Evolutionary conservation across 2,113 vertebrate genomes (phyloP).

Genomic region (Psettodes erumei): DNA sequence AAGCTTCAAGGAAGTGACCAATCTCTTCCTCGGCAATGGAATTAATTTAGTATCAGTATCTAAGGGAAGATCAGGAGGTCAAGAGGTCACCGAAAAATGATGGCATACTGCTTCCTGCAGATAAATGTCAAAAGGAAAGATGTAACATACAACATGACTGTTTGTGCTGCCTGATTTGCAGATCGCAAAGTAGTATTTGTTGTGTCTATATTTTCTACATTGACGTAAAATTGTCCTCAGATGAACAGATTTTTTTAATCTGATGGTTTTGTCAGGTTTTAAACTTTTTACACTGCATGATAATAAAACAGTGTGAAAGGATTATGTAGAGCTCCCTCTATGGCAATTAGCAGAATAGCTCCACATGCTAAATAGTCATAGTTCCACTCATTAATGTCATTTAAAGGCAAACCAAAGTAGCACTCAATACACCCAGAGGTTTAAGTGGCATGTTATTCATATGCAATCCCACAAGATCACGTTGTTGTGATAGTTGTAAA

Average conservation of each 20-base stretch:
- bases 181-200: no score
- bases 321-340: slow-evolving; percentile 34
- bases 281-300: neutral
- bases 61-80: slow-evolving; percentile 6
- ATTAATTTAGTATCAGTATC: slow-evolving; percentile 29
- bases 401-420: neutral
- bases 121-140: neutral
- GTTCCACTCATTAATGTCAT: neutral
- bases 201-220: neutral
- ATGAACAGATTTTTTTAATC: neutral
- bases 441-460: no score
- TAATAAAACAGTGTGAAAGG: slow-evolving; percentile 1
- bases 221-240: neutral
- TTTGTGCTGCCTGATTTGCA: slow-evolving; percentile 4
- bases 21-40: slow-evolving; percentile 19
- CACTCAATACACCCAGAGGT: neutral
- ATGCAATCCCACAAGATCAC: no score
- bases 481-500: neutral
- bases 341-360: slow-evolving; percentile 16
- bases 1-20: slow-evolving; percentile 15
- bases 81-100: neutral
- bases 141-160: neutral
- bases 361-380: neutral
- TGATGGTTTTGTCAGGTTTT: neutral
- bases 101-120: neutral